Conservation (phyloP, 2,113 vertebrate genomes). For the Microcebus jonahi region DNA sequence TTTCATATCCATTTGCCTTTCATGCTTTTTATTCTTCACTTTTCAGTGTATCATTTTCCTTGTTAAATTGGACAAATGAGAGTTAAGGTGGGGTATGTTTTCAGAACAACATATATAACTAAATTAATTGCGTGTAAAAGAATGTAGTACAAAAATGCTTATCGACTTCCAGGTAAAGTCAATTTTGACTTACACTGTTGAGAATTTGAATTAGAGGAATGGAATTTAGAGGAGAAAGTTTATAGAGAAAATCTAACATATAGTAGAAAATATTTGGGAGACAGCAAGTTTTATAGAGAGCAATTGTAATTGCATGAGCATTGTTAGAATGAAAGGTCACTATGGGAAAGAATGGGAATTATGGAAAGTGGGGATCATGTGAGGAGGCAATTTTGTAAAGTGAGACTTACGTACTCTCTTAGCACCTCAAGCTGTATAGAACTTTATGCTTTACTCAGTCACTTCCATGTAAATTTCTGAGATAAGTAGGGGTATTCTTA, state of each 20-base stretch:
- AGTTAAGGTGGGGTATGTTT: neutral
- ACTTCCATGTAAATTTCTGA: neutral
- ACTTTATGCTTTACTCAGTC: neutral
- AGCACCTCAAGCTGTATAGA: neutral
- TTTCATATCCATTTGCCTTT: neutral
- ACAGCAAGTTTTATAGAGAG: neutral
- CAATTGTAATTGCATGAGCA: neutral
- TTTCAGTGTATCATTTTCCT: neutral
- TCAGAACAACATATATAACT: neutral
- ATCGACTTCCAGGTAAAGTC: constrained; percentile 18
- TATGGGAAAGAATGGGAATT: neutral
- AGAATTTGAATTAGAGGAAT: constrained; percentile 24
- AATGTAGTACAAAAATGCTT: constrained; percentile 7
- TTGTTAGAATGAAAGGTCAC: neutral
- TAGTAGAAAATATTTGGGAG: neutral
- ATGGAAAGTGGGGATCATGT: neutral
- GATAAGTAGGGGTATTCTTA: neutral
- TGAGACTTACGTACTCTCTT: neutral
- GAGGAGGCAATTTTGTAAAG: neutral
- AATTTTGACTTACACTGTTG: neutral
- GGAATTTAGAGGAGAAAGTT: neutral
- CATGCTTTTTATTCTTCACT: neutral
- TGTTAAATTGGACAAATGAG: neutral
- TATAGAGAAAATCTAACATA: neutral
- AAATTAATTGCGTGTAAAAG: neutral